Evolutionary conservation across 2,113 vertebrate genomes (phyloP).

Genomic region (Rissa tridactyla): DNA sequence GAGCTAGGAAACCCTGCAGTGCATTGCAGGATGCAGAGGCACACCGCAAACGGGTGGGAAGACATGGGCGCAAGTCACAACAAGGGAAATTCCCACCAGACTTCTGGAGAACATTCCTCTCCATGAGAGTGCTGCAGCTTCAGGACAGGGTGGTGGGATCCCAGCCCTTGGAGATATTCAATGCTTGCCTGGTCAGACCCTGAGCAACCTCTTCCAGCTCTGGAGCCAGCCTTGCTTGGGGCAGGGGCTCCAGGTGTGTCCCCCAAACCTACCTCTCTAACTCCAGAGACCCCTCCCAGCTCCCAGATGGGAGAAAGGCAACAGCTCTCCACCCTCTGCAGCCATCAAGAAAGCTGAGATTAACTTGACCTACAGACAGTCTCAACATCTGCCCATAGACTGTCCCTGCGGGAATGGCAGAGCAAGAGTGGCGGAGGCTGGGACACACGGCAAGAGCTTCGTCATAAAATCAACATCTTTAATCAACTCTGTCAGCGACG

Average conservation of each 20-base stretch:
- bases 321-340: background rate
- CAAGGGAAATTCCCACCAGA: background rate
- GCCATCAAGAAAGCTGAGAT: background rate
- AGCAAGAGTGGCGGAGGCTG: background rate
- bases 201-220: background rate
- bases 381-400: background rate
- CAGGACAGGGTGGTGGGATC: background rate
- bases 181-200: background rate
- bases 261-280: background rate
- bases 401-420: background rate
- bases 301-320: background rate
- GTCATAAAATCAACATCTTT: conserved; percentile 26
- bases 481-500: background rate
- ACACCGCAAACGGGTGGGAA: background rate
- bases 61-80: background rate
- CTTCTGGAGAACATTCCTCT: background rate
- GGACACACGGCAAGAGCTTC: background rate
- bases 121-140: background rate
- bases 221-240: background rate
- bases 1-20: background rate
- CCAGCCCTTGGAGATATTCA: background rate
- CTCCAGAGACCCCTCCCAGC: background rate
- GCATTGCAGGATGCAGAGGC: background rate
- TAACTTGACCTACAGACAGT: background rate
- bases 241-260: background rate